These are phyloP conservation scores for Archilochus colubris DNA, from an alignment of 2,113 vertebrate genomes.

Conservation along the genomic window DNA sequence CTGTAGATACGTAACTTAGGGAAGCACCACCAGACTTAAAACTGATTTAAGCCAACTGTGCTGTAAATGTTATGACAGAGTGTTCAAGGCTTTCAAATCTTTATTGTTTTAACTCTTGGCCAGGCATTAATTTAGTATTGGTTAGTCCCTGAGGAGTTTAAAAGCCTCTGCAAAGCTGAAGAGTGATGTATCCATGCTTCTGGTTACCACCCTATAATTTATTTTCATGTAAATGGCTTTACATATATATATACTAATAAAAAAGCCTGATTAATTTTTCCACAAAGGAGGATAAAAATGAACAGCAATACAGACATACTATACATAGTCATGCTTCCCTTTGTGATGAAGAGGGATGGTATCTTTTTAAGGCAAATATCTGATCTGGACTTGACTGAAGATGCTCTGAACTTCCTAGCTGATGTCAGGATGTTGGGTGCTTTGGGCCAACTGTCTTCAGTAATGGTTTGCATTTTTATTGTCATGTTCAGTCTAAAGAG, in stretches of 20 bases:
- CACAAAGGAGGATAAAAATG: not conserved
- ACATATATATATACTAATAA: not conserved
- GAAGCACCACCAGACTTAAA: fast-evolving
- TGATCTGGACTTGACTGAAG: fast-evolving
- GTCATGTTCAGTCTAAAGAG: not conserved
- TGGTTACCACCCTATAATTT: not conserved
- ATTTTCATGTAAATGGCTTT: not conserved
- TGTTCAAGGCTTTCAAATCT: not conserved
- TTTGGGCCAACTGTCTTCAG: not conserved
- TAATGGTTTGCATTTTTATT: not conserved
- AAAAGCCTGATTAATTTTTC: not conserved
- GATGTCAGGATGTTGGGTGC: not conserved
- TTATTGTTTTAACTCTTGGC: not conserved
- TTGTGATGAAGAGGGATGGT: not conserved
- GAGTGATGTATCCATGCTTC: not conserved
- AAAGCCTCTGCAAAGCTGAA: not conserved
- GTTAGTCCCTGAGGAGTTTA: not conserved
- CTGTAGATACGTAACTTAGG: not conserved
- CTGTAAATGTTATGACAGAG: not conserved
- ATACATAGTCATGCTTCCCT: not conserved
- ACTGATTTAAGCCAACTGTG: not conserved
- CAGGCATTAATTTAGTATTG: not conserved
- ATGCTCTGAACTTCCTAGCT: not conserved
- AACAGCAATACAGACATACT: not conserved
- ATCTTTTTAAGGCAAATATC: not conserved